These are phyloP conservation scores for Drosophila albomicans DNA, from an alignment of 1,140 invertebrate species.

Conservation along the genomic window DNA sequence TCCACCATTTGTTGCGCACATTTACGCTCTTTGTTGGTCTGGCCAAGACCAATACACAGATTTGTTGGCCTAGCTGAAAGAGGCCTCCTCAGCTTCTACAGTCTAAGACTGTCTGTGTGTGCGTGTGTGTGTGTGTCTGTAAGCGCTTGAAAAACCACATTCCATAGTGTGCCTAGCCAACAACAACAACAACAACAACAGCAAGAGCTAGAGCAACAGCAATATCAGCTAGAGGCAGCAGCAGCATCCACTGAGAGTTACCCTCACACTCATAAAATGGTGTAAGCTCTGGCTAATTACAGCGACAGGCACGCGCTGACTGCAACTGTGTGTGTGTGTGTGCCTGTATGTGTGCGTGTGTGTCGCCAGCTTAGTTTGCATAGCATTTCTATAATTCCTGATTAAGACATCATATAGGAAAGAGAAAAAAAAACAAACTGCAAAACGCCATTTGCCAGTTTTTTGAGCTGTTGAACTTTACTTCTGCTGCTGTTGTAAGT, in stretches of 20 bases:
- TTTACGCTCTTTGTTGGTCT: slow-evolving; percentile 30
- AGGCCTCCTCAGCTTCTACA: slow-evolving; percentile 19
- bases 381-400: slow-evolving; percentile 70
- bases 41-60: slow-evolving; percentile 20
- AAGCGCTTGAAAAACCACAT: slow-evolving; percentile 77
- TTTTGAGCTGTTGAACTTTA: slow-evolving; percentile 69
- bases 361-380: slow-evolving; percentile 59
- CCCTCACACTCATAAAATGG: slow-evolving; percentile 42
- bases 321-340: slow-evolving; percentile 10
- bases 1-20: slow-evolving; percentile 23
- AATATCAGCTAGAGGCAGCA: slow-evolving; percentile 25
- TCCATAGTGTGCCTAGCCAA: slow-evolving; percentile 73
- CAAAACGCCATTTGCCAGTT: slow-evolving; percentile 42
- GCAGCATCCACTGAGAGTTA: slow-evolving; percentile 66
- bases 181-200: slow-evolving; percentile 30
- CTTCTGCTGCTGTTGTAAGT: slow-evolving; percentile 39
- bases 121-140: slow-evolving; percentile 50
- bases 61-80: slow-evolving; percentile 30
- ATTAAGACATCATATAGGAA: slow-evolving; percentile 71
- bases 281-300: slow-evolving; percentile 75
- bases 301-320: slow-evolving; percentile 74
- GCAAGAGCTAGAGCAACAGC: slow-evolving; percentile 21
- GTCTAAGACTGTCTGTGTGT: slow-evolving; percentile 15
- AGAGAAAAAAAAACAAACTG: slow-evolving; percentile 31
- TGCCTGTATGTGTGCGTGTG: slow-evolving; percentile 15